A percentile compares a stretch with the other conserved stretches of the same genome.
phyloP scores from a whole-genome alignment of 1,140 invertebrate species.

The Drosophila auraria region DNA sequence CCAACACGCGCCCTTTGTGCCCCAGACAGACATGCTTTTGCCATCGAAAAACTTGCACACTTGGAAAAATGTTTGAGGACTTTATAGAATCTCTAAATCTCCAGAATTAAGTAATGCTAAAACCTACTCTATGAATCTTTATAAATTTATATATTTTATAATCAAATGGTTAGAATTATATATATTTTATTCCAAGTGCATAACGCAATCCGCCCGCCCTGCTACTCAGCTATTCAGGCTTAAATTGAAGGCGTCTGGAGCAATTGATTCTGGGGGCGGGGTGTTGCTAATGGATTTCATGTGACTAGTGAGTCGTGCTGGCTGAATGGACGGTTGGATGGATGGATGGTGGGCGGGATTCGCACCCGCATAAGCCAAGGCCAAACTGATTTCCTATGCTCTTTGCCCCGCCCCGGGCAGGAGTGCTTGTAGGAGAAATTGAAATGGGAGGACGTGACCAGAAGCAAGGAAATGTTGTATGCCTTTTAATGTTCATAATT shows the following conservation, averaged over 20 bases:
- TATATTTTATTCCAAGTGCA: background rate
- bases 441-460: constrained; percentile 37
- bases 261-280: constrained; percentile 32
- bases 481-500: constrained; percentile 23
- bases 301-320: constrained; percentile 47
- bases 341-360: constrained; percentile 9
- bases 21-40: constrained; percentile 17
- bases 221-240: constrained; percentile 39
- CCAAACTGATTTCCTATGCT: constrained; percentile 50
- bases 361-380: constrained; percentile 31
- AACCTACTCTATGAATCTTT: no score
- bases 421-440: constrained; percentile 3
- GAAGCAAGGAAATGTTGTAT: constrained; percentile 22
- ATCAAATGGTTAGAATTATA: background rate
- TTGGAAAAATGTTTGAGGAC: background rate
- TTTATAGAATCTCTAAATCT: no score
- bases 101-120: no score
- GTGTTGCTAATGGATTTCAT: constrained; percentile 55
- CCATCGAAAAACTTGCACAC: background rate
- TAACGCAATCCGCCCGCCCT: background rate
- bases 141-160: background rate
- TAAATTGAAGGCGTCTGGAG: constrained; percentile 37
- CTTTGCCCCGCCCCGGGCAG: background rate
- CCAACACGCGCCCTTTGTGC: constrained; percentile 35
- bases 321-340: no score